Percentiles rank a stretch among this genome's conserved stretches.
These are phyloP conservation scores for Aleadryas rufinucha DNA, from an alignment of 2,113 vertebrate genomes.

Conservation along the genomic window DNA sequence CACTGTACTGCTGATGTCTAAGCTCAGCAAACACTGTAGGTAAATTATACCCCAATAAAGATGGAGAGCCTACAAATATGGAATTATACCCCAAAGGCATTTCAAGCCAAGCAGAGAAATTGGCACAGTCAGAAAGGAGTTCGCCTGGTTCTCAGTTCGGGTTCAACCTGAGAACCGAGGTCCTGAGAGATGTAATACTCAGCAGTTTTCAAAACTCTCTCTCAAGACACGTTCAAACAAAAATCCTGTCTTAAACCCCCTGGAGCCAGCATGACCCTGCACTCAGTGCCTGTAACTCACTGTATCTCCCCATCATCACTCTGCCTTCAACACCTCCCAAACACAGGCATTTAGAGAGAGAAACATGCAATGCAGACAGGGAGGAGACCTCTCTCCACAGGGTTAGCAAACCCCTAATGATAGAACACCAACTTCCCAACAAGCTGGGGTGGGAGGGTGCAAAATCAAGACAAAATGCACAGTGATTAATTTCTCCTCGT, in stretches of 20 bases:
- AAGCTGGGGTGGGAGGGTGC: neutral
- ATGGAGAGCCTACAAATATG: rapidly evolving
- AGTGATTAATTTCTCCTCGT: neutral
- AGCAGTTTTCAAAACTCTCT: neutral
- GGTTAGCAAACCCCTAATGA: neutral
- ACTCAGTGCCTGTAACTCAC: neutral
- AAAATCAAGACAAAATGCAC: neutral
- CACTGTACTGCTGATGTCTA: neutral
- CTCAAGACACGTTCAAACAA: neutral
- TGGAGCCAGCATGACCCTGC: neutral
- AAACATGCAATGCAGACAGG: neutral
- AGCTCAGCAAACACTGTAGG: neutral
- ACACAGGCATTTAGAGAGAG: neutral
- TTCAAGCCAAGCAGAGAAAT: neutral
- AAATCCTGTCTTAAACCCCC: neutral
- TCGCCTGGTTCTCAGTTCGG: neutral
- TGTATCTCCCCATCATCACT: neutral
- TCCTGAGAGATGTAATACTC: neutral
- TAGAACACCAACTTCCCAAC: neutral
- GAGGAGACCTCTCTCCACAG: neutral
- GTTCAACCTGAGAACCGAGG: neutral
- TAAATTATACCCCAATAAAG: neutral
- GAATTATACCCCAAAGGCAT: neutral
- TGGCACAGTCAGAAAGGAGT: neutral
- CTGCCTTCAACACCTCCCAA: neutral